Conservation (phyloP, 2,888 invertebrate genomes). For the Drosophila niveifrons region DNA sequence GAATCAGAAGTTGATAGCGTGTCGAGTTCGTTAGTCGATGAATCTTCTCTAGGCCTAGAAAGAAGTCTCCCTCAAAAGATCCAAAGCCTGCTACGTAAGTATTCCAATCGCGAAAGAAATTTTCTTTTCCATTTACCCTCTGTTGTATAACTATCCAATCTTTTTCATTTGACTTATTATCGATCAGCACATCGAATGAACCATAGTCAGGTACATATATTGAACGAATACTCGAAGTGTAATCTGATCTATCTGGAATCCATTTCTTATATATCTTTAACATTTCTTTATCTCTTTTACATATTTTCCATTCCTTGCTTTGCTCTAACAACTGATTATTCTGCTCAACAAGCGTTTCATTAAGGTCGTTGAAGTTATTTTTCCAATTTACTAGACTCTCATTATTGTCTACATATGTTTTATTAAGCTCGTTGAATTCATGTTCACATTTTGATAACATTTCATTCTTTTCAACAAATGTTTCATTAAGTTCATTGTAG, state of each 20-base stretch:
- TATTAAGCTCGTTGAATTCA: too few species aligned
- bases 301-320: background rate
- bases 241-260: background rate
- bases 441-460: too few species aligned
- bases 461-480: too few species aligned
- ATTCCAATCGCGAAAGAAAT: constrained; percentile 5
- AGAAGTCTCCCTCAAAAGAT: background rate
- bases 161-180: background rate
- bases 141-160: constrained; percentile 14
- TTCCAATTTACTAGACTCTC: too few species aligned
- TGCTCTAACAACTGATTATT: too few species aligned
- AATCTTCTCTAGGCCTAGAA: constrained; percentile 3
- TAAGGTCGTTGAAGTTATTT: too few species aligned
- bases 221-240: background rate
- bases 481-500: too few species aligned
- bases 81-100: background rate
- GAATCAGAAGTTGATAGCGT: constrained; percentile 1
- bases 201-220: too few species aligned
- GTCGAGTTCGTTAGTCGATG: background rate
- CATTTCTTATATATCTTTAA: background rate
- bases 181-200: background rate
- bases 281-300: background rate
- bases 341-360: too few species aligned
- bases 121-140: background rate
- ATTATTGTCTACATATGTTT: too few species aligned